Conservation (phyloP, 2,113 vertebrate species). For the Seriola aureovittata region DNA sequence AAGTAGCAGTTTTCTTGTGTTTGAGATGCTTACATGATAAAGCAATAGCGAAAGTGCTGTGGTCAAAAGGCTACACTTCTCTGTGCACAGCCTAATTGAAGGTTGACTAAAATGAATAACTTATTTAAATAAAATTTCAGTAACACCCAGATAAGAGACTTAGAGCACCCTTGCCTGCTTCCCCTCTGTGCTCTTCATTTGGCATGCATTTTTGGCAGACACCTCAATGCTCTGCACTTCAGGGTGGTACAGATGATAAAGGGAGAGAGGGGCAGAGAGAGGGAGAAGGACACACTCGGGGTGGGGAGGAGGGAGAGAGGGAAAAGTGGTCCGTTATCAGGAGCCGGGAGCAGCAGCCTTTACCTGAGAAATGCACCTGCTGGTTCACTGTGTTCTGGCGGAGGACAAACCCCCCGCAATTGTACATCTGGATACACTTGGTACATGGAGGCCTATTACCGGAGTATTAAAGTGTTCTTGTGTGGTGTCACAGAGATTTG, state of each 20-base stretch:
- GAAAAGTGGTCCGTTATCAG: conserved; percentile 50
- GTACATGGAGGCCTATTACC: conserved; percentile 50
- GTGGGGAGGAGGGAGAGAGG: not conserved
- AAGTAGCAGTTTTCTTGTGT: conserved; percentile 16
- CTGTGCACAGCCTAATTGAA: conserved; percentile 44
- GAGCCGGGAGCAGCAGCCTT: conserved; percentile 51
- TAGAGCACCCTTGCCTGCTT: conserved; percentile 30
- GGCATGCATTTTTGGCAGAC: conserved; percentile 53
- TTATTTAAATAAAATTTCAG: conserved; percentile 54
- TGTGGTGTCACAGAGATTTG: conserved; percentile 51
- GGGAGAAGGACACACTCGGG: conserved; percentile 31
- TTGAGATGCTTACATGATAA: conserved; percentile 33
- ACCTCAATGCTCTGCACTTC: conserved; percentile 46
- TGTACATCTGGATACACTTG: conserved; percentile 53
- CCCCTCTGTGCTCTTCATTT: conserved; percentile 56
- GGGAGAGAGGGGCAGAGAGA: conserved; percentile 23
- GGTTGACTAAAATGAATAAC: conserved; percentile 53
- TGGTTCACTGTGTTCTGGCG: conserved; percentile 43
- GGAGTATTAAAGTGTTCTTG: conserved; percentile 48
- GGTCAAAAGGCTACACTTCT: conserved; percentile 30
- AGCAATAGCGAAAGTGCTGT: not conserved
- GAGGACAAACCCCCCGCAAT: conserved; percentile 49
- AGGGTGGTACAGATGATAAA: conserved; percentile 60
- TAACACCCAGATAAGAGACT: conserved; percentile 63
- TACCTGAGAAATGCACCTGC: conserved; percentile 76